Evolutionary conservation across 1,140 invertebrate genomes (phyloP).

Genomic region (Meloidogyne hapla): DNA sequence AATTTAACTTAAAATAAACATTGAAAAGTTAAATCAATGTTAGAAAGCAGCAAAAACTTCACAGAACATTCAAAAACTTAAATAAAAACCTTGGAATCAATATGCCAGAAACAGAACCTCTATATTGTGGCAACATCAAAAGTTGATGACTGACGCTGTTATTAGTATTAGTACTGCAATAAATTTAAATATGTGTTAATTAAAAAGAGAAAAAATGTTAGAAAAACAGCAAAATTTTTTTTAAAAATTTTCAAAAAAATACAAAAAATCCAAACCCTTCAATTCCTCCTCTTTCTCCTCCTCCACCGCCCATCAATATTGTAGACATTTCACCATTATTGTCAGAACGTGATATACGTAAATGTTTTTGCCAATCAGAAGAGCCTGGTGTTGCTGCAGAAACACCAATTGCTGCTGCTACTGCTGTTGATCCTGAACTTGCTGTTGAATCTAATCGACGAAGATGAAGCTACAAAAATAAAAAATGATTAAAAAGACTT

Average conservation of each 20-base stretch:
- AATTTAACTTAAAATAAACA: no score
- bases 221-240: background rate
- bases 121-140: background rate
- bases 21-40: background rate
- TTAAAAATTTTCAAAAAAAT: background rate
- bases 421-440: background rate
- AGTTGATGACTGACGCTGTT: background rate
- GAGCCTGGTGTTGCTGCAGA: background rate
- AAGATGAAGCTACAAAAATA: constrained; percentile 31
- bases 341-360: constrained; percentile 29
- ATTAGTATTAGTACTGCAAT: background rate
- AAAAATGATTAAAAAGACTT: background rate
- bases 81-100: constrained; percentile 1
- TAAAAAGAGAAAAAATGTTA: background rate
- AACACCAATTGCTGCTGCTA: constrained; percentile 1
- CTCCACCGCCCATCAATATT: background rate
- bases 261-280: background rate
- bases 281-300: background rate
- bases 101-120: background rate
- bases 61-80: background rate
- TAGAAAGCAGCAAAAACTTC: background rate
- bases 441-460: constrained; percentile 42
- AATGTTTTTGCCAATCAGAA: constrained; percentile 46
- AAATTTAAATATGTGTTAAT: background rate
- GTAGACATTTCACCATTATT: constrained; percentile 7